Percentiles rank a stretch among this genome's conserved stretches.
phyloP scores from a whole-genome alignment of 2,797 vertebrate genomes.

The Coendou prehensilis region DNA sequence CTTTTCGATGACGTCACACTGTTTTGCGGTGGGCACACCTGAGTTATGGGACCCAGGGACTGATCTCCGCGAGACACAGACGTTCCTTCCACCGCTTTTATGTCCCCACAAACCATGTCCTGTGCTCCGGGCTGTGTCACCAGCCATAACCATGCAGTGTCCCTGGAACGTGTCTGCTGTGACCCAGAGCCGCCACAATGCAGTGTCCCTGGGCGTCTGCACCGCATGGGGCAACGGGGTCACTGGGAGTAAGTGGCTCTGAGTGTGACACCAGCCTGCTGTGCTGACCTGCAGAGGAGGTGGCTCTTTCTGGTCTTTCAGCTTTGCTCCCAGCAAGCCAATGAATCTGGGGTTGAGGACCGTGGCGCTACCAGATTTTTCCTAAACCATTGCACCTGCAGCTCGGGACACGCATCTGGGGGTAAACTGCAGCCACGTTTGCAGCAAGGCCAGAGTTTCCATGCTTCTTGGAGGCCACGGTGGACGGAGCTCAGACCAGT shows the following conservation, averaged over 20 bases:
- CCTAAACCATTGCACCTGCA: neutral
- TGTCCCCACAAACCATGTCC: neutral
- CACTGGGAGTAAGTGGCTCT: neutral
- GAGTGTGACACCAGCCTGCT: neutral
- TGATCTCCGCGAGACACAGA: neutral
- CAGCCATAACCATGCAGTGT: neutral
- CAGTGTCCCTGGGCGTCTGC: neutral
- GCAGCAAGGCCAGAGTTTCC: neutral
- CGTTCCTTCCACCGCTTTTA: neutral
- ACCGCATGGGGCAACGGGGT: fast-evolving
- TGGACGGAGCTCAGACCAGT: neutral
- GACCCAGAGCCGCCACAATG: neutral
- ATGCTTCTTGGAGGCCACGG: neutral
- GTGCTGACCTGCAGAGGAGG: neutral
- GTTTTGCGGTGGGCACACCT: neutral
- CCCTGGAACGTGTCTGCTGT: neutral
- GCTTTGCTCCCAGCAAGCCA: neutral
- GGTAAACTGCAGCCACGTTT: neutral
- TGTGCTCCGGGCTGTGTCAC: neutral
- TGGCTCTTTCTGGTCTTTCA: neutral
- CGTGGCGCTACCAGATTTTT: neutral
- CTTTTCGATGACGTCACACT: neutral
- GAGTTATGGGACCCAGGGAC: neutral
- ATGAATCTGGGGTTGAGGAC: neutral
- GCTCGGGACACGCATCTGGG: neutral